phyloP scores from a whole-genome alignment of 2,888 invertebrate species.

The Lissocephala sabroskyi region DNA sequence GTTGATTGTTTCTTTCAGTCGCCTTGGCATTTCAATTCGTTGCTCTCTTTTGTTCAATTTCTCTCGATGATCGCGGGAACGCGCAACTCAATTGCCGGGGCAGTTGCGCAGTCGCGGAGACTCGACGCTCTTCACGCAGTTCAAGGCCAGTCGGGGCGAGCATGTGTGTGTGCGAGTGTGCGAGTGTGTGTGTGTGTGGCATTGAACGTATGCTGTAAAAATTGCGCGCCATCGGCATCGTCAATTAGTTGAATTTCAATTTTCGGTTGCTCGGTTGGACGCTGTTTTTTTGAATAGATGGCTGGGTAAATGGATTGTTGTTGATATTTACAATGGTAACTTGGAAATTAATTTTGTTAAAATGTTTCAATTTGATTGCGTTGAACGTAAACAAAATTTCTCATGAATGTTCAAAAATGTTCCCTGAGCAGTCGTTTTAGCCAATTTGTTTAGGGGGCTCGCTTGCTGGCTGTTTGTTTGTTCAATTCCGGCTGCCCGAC shows the following conservation, averaged over 20 bases:
- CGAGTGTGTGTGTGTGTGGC: neutral
- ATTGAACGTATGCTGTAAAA: neutral
- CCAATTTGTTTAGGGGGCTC: too few species aligned
- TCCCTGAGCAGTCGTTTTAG: too few species aligned
- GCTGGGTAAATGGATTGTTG: too few species aligned
- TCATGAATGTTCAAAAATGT: too few species aligned
- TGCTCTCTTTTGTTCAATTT: too few species aligned
- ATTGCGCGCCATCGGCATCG: constrained; percentile 1
- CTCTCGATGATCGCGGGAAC: too few species aligned
- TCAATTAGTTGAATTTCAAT: constrained; percentile 2
- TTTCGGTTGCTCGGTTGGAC: too few species aligned
- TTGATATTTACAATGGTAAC: too few species aligned
- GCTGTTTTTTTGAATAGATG: constrained; percentile 1
- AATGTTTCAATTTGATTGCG: constrained; percentile 27
- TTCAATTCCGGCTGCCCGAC: constrained; percentile 1
- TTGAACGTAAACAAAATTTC: too few species aligned
- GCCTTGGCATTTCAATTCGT: constrained; percentile 16
- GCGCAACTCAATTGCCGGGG: constrained; percentile 35
- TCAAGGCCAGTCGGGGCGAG: constrained; percentile 37
- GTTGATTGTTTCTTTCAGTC: neutral
- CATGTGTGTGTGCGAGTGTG: constrained; percentile 9
- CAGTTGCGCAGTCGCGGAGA: constrained; percentile 37
- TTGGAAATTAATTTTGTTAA: constrained; percentile 49
- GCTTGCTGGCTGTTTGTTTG: constrained; percentile 3
- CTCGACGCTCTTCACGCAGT: constrained; percentile 12